These are phyloP conservation scores for Leptinotarsa texana DNA, from an alignment of 1,140 invertebrate species.

Conservation along the genomic window DNA sequence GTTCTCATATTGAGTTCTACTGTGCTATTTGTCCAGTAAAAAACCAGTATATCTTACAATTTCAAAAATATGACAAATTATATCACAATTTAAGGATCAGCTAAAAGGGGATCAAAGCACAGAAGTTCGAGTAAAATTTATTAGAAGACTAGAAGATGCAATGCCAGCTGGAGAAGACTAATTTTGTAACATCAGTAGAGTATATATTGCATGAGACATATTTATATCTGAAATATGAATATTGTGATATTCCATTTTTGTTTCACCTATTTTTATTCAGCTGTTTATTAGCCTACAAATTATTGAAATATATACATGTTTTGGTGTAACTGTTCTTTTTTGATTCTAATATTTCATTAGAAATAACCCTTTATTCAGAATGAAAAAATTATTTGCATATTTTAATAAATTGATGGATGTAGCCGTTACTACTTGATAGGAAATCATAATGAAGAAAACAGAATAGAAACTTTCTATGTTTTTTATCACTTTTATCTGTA, in stretches of 20 bases:
- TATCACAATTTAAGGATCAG: conserved; percentile 77
- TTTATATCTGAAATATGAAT: not conserved
- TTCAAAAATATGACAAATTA: conserved; percentile 46
- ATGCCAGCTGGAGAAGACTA: conserved; percentile 98
- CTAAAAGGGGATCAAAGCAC: conserved; percentile 93
- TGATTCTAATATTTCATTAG: too few species aligned
- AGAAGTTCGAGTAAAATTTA: conserved; percentile 94
- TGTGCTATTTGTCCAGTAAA: not conserved
- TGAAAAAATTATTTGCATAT: too few species aligned
- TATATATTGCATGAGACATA: not conserved
- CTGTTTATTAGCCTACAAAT: not conserved
- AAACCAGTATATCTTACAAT: not conserved
- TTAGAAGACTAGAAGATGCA: conserved; percentile 94
- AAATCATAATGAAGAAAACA: too few species aligned
- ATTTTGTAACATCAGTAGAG: conserved; percentile 27
- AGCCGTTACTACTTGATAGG: too few species aligned
- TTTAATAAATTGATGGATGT: too few species aligned
- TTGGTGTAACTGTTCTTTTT: not conserved
- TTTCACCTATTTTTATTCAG: not conserved
- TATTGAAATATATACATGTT: not conserved
- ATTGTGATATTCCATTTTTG: conserved; percentile 18
- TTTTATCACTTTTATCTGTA: too few species aligned
- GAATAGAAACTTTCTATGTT: too few species aligned
- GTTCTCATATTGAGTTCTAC: not conserved
- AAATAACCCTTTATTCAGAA: too few species aligned